A percentile compares a stretch with the other conserved stretches of the same genome.
These are phyloP conservation scores for Microctenopoma steveboyesi DNA, from an alignment of 2,797 vertebrate species.

Conservation along the genomic window DNA sequence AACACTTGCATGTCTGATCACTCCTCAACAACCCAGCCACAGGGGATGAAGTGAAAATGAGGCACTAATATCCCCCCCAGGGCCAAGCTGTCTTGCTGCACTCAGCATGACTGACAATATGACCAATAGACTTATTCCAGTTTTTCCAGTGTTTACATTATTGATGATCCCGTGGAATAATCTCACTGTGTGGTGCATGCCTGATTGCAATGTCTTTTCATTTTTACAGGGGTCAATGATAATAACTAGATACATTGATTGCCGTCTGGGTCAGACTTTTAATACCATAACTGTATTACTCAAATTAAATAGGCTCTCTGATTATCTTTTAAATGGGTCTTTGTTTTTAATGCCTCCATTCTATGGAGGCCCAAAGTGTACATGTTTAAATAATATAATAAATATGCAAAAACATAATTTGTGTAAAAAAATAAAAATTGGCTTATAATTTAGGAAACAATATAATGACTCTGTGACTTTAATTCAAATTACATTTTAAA, in stretches of 20 bases:
- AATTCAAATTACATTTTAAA: too few species aligned
- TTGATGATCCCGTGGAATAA: slow-evolving; percentile 53
- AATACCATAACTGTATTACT: slow-evolving; percentile 7
- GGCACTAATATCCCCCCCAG: slow-evolving; percentile 29
- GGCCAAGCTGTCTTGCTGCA: slow-evolving; percentile 24
- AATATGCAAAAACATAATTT: background rate
- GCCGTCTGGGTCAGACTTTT: slow-evolving; percentile 33
- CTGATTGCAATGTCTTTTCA: slow-evolving; percentile 51
- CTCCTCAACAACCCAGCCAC: slow-evolving; percentile 15
- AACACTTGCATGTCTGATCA: slow-evolving; percentile 9
- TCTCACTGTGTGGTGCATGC: slow-evolving; percentile 37
- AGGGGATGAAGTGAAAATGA: slow-evolving; percentile 60
- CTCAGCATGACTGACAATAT: slow-evolving; percentile 45
- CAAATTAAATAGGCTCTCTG: slow-evolving; percentile 28
- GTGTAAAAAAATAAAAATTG: background rate
- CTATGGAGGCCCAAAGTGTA: background rate
- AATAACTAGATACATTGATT: slow-evolving; percentile 49
- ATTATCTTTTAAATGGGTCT: slow-evolving; percentile 16
- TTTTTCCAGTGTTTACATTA: slow-evolving; percentile 52
- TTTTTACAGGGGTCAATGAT: slow-evolving; percentile 58
- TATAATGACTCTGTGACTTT: too few species aligned
- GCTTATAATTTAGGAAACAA: background rate
- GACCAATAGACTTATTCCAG: slow-evolving; percentile 56
- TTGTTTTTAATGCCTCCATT: background rate
- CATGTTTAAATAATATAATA: background rate